Evolutionary conservation across 2,888 invertebrate species (phyloP).

Genomic region (Melinaea marsaeus): DNA sequence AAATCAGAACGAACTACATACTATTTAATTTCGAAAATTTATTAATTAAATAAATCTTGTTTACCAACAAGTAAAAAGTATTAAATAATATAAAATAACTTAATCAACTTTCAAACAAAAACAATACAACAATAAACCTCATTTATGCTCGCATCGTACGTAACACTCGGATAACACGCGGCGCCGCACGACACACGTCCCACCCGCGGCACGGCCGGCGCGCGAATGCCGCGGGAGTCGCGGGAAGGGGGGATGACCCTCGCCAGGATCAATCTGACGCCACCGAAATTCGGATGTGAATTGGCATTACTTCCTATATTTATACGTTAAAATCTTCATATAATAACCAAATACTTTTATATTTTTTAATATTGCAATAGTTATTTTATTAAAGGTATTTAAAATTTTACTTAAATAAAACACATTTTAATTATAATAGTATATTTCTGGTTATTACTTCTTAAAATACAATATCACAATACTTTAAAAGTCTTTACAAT

Average conservation of each 20-base stretch:
- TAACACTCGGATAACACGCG: slow-evolving; percentile 43
- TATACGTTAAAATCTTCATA: background rate
- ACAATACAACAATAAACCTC: slow-evolving; percentile 12
- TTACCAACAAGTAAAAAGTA: background rate
- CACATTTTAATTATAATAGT: slow-evolving; percentile 42
- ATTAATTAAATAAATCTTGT: slow-evolving; percentile 10
- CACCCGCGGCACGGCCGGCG: slow-evolving; percentile 71
- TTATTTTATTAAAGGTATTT: background rate
- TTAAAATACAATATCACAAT: slow-evolving; percentile 71
- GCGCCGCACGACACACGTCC: slow-evolving; percentile 49
- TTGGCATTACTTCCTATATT: slow-evolving; percentile 22
- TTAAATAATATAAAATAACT: background rate
- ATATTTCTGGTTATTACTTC: slow-evolving; percentile 49
- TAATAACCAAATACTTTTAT: too few species aligned
- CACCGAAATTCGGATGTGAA: slow-evolving; percentile 36
- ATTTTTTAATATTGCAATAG: background rate
- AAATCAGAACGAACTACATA: slow-evolving; percentile 19
- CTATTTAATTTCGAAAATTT: slow-evolving; percentile 7
- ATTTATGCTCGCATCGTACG: slow-evolving; percentile 32
- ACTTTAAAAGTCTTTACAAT: slow-evolving; percentile 66
- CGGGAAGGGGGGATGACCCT: slow-evolving; percentile 69
- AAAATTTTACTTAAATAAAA: slow-evolving; percentile 47
- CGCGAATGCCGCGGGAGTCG: slow-evolving; percentile 62
- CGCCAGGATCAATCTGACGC: slow-evolving; percentile 57
- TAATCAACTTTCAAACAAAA: slow-evolving; percentile 9